Conservation (phyloP, 2,113 vertebrate genomes). For the Halcyon senegalensis region DNA sequence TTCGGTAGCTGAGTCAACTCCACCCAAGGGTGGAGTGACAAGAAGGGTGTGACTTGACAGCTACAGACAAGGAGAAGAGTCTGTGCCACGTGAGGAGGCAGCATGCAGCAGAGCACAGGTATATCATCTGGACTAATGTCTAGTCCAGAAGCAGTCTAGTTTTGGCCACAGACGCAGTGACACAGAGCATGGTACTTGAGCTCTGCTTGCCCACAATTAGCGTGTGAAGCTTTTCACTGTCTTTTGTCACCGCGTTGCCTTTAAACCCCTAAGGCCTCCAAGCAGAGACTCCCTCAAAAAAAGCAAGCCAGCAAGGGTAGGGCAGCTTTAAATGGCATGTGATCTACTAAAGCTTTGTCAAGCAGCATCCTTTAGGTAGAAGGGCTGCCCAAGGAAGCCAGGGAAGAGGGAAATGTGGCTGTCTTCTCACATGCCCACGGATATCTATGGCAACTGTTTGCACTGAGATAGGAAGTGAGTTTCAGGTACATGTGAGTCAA, state of each 20-base stretch:
- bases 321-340: neutral
- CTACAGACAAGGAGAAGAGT: neutral
- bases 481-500: neutral
- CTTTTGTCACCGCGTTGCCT: neutral
- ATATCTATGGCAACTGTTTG: neutral
- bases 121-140: too few relatives aligned
- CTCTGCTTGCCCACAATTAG: accelerated
- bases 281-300: neutral
- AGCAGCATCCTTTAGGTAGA: neutral
- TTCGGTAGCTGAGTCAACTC: neutral
- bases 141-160: neutral
- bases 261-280: neutral
- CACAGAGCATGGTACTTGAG: accelerated
- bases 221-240: neutral
- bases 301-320: neutral
- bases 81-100: accelerated
- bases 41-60: neutral
- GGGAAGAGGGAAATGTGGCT: neutral
- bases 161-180: neutral
- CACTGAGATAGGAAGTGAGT: neutral
- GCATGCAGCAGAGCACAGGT: neutral
- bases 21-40: neutral
- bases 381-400: accelerated
- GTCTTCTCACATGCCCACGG: accelerated
- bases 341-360: neutral